These are phyloP conservation scores for Amblyraja radiata DNA, from an alignment of 2,797 vertebrate genomes.

Conservation along the genomic window DNA sequence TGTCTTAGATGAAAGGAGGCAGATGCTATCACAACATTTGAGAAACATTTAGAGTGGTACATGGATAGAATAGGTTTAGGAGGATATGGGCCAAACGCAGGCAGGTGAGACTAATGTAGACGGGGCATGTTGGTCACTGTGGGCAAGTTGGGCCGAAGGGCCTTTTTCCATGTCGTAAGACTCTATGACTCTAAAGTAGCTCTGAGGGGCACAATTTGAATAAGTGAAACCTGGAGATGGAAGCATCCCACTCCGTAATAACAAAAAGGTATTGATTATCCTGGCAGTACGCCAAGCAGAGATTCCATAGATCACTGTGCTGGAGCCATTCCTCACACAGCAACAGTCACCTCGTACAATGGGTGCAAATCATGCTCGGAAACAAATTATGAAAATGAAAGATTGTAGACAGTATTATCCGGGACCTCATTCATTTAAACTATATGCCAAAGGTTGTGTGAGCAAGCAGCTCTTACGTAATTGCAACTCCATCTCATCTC, in stretches of 20 bases:
- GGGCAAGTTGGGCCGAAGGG: too few relatives aligned
- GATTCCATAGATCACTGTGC: constrained; percentile 11
- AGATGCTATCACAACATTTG: background rate
- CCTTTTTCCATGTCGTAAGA: too few relatives aligned
- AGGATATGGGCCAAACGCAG: too few relatives aligned
- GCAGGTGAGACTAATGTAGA: too few relatives aligned
- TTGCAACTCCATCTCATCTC: background rate
- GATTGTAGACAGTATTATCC: background rate
- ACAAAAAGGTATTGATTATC: background rate
- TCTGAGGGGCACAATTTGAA: background rate
- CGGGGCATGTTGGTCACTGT: too few relatives aligned
- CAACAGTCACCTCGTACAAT: background rate
- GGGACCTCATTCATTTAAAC: background rate
- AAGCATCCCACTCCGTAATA: background rate
- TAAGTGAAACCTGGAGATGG: background rate
- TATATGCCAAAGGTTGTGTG: background rate
- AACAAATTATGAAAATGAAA: constrained; percentile 30
- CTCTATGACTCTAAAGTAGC: background rate
- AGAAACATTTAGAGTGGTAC: background rate
- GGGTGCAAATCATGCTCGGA: background rate
- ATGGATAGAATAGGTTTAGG: background rate
- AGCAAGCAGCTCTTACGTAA: background rate
- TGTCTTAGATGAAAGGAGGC: too few relatives aligned
- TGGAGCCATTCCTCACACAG: background rate
- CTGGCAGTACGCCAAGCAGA: background rate